Base-by-base conservation (phyloP, 2,113 vertebrate species). In the Oryzias melastigma region DNA sequence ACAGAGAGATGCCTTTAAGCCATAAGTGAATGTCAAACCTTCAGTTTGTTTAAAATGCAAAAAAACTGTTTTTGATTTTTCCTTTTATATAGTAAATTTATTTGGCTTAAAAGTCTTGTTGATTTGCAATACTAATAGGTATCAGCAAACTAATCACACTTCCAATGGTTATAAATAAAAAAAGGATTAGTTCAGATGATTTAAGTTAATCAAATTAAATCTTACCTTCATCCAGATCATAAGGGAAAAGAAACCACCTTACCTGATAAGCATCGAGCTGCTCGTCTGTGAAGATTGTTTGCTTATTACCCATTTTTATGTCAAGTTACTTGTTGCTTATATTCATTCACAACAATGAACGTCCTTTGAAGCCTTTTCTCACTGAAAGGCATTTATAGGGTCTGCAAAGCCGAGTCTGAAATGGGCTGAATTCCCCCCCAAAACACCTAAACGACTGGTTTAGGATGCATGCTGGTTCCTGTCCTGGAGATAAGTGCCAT, bases 201-300 rank as follows among this genome's bases (percentile, higher is more conserved):
- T 35, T 35, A 35, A 35, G 35, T 35, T 10, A 3, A 6, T 5
- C 4, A 14, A 16, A 16, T 7, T 3, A 14, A 12, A 14, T 45
- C 44, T 19, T 20, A 14, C n/a, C 4, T 1, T 40, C 44, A 22
- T 57, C 22, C 51, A 64, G 27, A 50, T 22, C 40, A 58, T n/a
- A 29, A 67, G 73, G 19, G 20, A 18, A 25, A 4, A 43, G 47
- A 40, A 7, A 40, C 52, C 62, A 12, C 14, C 92, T 93, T 88
- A 97, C 95, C 95, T 97, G 95, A 66, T 96, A 97, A 73, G 95
- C 95, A 77, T 97, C 95, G 68, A 97, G 93, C 86, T 97, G 95
- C 89, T 97, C 95, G 85, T 96, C 94, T 60, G 95, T 97, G 92
- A 97, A 97, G 86, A 97, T 97, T 5, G 95, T 97, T 86, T 97